phyloP scores from a whole-genome alignment of 2,888 invertebrate species.

The Chrysotoxum bicinctum region DNA sequence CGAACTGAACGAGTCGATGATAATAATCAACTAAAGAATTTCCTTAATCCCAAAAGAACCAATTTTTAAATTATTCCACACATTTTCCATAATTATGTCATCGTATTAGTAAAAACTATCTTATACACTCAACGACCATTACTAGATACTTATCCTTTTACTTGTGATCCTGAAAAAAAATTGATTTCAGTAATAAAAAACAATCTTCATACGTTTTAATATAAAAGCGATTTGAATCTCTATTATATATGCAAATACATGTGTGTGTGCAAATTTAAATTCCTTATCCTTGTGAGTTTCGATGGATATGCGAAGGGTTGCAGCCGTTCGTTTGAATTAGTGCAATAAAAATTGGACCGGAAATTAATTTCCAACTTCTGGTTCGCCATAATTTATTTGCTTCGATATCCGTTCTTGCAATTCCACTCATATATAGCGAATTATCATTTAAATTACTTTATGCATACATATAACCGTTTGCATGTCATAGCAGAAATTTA shows the following conservation, averaged over 20 bases:
- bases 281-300: not conserved
- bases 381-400: slow-evolving; percentile 25
- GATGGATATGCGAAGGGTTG: not conserved
- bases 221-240: not conserved
- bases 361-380: slow-evolving; percentile 27
- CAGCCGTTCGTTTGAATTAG: not conserved
- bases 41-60: too few species aligned
- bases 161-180: too few species aligned
- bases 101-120: too few species aligned
- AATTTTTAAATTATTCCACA: too few species aligned
- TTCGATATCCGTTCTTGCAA: slow-evolving; percentile 17
- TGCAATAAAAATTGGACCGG: slow-evolving; percentile 9
- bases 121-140: too few species aligned
- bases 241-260: not conserved
- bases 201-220: not conserved
- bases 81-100: too few species aligned
- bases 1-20: too few species aligned
- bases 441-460: slow-evolving; percentile 23
- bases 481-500: not conserved
- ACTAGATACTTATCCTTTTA: too few species aligned
- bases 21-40: too few species aligned
- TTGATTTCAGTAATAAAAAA: not conserved
- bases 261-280: not conserved
- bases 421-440: not conserved
- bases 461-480: not conserved